Base-by-base conservation (phyloP, 2,888 invertebrate species). In the Trichogramma dendrolimi region DNA sequence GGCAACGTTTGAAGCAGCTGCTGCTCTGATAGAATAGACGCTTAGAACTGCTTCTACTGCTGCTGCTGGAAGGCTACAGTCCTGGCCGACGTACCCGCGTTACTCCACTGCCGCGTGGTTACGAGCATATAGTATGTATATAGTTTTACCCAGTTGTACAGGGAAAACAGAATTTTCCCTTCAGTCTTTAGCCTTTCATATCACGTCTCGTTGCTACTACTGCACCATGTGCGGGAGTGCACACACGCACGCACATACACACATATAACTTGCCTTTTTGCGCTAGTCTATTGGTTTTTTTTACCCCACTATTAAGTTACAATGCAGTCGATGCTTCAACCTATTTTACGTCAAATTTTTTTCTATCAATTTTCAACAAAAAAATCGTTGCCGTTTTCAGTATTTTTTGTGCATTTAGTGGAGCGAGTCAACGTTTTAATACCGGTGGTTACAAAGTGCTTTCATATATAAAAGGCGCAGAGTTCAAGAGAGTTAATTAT, bases 1-100 rank as follows among this genome's bases (percentile, higher is more conserved):
- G 63, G 63, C 56, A 51, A 47, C 61, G 50, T 55, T 58, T 55
- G 55, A 61, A 27, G 57, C 57, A 61, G 61, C 61, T 57, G 57
- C 43, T n/a, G 53, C 61, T 27, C 27, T 54, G 48, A 53, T 57
- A 49, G 48, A 53, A 27, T 27, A 49, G 57, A 48, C 11, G 40
- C 42, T 46, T 11, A 46, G 50, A 4, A 14, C 46, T 56, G 43
- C 53, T 48, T 52, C 41, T 52, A 52, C 52, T 7, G 42, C 41
- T 14, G 11, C 52, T 5, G 48, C 27, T 11, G 8, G 11, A 11
- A 48, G 48, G 48, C 11, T 11, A 27, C 1, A 6, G 48, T 48
- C 27, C 27, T 6, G 11, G 5, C 11, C 27, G 11, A 48, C 48
- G 11, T 11, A 48, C 48, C 5, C 48, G 48, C 11, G 27, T 48